Base-by-base conservation (phyloP, 2,888 invertebrate genomes). In the Hyposoter dolosus region DNA sequence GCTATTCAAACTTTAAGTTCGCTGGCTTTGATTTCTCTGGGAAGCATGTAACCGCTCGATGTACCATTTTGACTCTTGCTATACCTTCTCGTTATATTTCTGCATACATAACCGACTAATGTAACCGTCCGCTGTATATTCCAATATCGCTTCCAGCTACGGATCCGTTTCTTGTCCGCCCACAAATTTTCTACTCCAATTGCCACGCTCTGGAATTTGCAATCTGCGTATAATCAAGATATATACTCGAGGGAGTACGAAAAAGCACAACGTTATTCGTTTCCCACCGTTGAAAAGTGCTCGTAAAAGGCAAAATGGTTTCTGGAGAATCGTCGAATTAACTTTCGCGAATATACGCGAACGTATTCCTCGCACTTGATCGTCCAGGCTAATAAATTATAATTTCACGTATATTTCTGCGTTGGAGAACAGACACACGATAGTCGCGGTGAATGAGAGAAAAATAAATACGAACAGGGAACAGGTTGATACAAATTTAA, bases 191-290 rank as follows among this genome's bases (percentile, higher is more conserved):
- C 74, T 43, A 32, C 45, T 53, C 50, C 74, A 35, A 68, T 83
- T 60, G 45, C 32, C 19, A 43, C 43, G 43, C 74, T 28, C 28
- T 35, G 78, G 69, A 66, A 71, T 65, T 60, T 23, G 28, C 74
- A 56, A 82, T 78, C 40, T 75, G 56, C 47, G 50, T 75, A 75
- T 85, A 78, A 82, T 71, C 63, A 75, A 82, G 60, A 78, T 75
- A 32, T 43, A 60, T 50, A 66, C 19, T 66, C 53, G 78, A 60
- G 43, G 63, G 74, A 82, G 75, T 56, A 82, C 47, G 80, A 78
- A 50, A 75, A 79, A 63, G 28, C 47, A 47, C 65, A 60, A 40
- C 50, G 74, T 56, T 71, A 78, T 85, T 23, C 74, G 43, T 78
- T 76, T 63, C 66, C 69, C 35, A 6, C 35, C 23, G 63, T 71